Evolutionary conservation across 2,888 invertebrate genomes (phyloP).

Genomic region (Lasius platythorax): DNA sequence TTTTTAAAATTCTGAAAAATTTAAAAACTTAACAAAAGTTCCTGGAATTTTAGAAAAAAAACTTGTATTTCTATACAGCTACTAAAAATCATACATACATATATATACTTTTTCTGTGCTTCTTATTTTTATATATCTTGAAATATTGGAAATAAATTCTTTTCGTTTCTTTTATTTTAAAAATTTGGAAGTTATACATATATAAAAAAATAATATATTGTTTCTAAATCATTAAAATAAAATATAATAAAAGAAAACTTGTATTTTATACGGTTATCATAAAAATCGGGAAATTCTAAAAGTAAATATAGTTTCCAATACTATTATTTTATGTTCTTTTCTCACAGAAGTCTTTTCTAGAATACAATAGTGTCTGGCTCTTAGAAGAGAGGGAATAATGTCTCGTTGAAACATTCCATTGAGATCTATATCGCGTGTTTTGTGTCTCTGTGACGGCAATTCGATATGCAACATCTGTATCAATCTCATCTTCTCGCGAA

Average conservation of each 20-base stretch:
- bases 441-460: conserved; percentile 20
- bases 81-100: too few species aligned
- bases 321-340: conserved; percentile 5
- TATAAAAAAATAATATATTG: background rate
- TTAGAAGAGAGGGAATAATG: conserved; percentile 28
- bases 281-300: conserved; percentile 30
- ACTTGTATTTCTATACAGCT: too few species aligned
- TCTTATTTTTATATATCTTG: background rate
- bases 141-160: background rate
- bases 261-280: background rate
- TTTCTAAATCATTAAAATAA: background rate
- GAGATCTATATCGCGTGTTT: conserved; percentile 39
- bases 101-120: too few species aligned
- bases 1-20: too few species aligned
- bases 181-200: background rate
- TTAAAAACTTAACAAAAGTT: too few species aligned
- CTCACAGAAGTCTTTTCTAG: background rate
- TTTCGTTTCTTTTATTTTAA: background rate
- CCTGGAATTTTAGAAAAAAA: too few species aligned
- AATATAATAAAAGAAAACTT: background rate
- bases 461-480: conserved; percentile 52
- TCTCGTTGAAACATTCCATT: conserved; percentile 31
- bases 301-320: conserved; percentile 43
- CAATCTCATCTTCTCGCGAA: conserved; percentile 47
- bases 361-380: conserved; percentile 23